Evolutionary conservation across 2,888 invertebrate species (phyloP), one percentile per base, ranked within the genome.

Genomic region (Prosopocoilus inquinatus): DNA sequence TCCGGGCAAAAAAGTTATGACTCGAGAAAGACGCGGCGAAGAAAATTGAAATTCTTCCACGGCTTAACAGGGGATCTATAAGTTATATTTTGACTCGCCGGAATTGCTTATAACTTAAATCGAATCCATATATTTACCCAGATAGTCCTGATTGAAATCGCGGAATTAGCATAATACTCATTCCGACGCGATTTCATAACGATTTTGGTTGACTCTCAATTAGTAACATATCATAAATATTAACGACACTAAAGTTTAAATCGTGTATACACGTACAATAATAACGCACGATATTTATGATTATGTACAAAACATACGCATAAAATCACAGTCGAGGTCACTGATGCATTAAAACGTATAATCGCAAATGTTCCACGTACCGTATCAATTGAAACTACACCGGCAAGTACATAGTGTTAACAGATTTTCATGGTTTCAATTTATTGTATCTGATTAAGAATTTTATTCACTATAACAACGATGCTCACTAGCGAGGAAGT

Each of bases 11-110:
- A 8, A 58, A 59, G 55, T 57, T 56, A 55, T 54, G 52, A 58
- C 47, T 61, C 55, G 57, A 44, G 57, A 59, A 62, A 47, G 47
- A 47, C 34, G 55, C 52, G 56, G 53, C 35, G 50, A 49, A 47
- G 55, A 57, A 62, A 61, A 62, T 62, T 62, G 62, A 62, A 61
- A 57, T 62, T 59, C 55, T 62, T 53, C 55, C 39, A 50, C 38
- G 48, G 55, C 55, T 58, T 59, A 59, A 57, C 57, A 43, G 54
- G 54, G 58, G 57, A 59, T 59, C 55, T 59, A 61, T 61, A 62
- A 61, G 60, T 61, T 54, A 58, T 59, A 59, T 59, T 60, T 59
- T 59, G 38, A 33, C 52, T 56, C 43, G 15, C 53, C 38, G 38
- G 36, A 57, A 57, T 47, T 57, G 38, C 48, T 43, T 43, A 38